Evolutionary conservation across 2,113 vertebrate species (phyloP).

Genomic region (Ptyas mucosa): DNA sequence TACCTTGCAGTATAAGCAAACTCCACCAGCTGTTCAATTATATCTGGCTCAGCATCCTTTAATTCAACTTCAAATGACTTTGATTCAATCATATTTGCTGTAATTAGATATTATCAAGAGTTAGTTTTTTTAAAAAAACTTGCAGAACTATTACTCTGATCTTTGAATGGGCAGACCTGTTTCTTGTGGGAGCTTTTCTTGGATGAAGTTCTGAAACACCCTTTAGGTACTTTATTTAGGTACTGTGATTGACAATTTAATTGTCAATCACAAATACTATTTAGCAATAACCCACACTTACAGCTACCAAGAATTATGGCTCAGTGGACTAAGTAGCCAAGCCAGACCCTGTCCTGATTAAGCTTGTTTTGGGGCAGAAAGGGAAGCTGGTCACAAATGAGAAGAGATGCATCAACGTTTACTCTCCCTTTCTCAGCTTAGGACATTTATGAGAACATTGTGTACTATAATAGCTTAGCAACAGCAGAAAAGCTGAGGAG

Average conservation of each 20-base stretch:
- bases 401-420: not conserved
- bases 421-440: not conserved
- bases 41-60: constrained; percentile 92
- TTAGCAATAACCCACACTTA: not conserved
- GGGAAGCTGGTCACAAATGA: not conserved
- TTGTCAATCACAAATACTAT: not conserved
- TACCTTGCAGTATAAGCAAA: constrained; percentile 97
- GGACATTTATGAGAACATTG: not conserved
- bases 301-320: not conserved
- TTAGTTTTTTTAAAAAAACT: not conserved
- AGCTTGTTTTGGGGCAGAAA: not conserved
- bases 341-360: not conserved
- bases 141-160: not conserved
- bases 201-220: not conserved
- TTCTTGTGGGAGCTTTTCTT: not conserved
- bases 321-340: not conserved
- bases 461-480: not conserved
- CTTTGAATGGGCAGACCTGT: not conserved
- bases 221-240: too few relatives aligned
- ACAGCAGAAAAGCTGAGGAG: not conserved
- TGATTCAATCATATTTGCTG: constrained; percentile 97
- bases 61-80: constrained; percentile 95
- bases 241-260: too few relatives aligned
- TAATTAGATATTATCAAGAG: constrained; percentile 43
- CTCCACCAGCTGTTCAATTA: constrained; percentile 92